Evolutionary conservation across 1,140 invertebrate genomes (phyloP).

Genomic region (Trachelipus rathkii): DNA sequence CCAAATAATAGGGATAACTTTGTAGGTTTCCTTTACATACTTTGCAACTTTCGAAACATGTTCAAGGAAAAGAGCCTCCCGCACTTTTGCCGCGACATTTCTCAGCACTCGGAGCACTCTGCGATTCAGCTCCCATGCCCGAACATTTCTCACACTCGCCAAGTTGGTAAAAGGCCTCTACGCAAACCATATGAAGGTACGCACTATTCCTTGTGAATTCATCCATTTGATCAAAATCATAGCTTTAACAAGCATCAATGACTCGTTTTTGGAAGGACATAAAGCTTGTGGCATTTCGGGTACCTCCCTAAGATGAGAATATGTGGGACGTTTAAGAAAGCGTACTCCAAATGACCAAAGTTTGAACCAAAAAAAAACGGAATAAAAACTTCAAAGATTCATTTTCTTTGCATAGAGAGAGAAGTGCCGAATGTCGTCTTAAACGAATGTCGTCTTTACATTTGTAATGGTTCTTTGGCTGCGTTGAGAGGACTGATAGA

Average conservation of each 20-base stretch:
- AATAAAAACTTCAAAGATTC: constrained; percentile 74
- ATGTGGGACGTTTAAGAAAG: constrained; percentile 75
- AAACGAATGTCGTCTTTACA: constrained; percentile 61
- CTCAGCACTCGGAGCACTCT: too few relatives aligned
- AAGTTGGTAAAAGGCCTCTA: constrained; percentile 66
- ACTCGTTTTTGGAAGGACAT: constrained; percentile 71
- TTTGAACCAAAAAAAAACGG: constrained; percentile 92
- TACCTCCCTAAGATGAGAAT: constrained; percentile 70
- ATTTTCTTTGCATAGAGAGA: constrained; percentile 61
- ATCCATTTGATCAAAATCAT: constrained; percentile 84
- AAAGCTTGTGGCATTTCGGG: constrained; percentile 72
- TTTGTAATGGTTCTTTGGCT: constrained; percentile 75
- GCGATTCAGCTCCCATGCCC: too few relatives aligned
- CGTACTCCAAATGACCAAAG: constrained; percentile 90
- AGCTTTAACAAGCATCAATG: constrained; percentile 64
- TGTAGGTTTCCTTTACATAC: constrained; percentile 51
- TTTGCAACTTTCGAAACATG: constrained; percentile 51
- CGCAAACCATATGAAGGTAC: constrained; percentile 61
- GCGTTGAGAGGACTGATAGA: constrained; percentile 62
- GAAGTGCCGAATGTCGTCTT: too few relatives aligned
- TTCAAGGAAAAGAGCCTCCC: constrained; percentile 51
- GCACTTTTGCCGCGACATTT: constrained; percentile 60
- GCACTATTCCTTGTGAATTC: constrained; percentile 53
- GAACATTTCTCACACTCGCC: too few relatives aligned
- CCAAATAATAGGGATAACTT: constrained; percentile 73